These are phyloP conservation scores for Drosophila nebulosa DNA, from an alignment of 1,140 invertebrate species.

Conservation along the genomic window DNA sequence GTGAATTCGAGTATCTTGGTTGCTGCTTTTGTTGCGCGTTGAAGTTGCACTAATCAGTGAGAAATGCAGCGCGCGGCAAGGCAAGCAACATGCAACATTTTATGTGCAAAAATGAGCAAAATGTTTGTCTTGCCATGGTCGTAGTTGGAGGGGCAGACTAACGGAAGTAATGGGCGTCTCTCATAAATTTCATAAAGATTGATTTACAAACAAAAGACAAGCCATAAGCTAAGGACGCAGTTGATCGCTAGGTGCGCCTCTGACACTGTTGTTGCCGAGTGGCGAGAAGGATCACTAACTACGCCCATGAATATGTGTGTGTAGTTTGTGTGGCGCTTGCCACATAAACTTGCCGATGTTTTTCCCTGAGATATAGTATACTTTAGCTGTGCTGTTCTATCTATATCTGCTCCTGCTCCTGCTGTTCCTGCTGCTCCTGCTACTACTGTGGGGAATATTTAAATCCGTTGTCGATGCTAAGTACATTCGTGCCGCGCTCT, in stretches of 20 bases:
- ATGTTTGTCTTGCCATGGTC: slow-evolving; percentile 16
- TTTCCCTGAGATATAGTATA: slow-evolving; percentile 51
- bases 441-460: slow-evolving; percentile 51
- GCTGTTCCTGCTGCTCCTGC: no score
- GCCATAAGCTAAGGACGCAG: no score
- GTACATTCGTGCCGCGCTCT: slow-evolving; percentile 1
- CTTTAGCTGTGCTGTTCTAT: slow-evolving; percentile 57
- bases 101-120: slow-evolving; percentile 36
- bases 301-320: not conserved
- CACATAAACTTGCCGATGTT: slow-evolving; percentile 66
- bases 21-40: slow-evolving; percentile 49
- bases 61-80: slow-evolving; percentile 10
- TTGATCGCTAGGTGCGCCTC: no score
- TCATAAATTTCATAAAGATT: no score
- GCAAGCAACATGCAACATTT: slow-evolving; percentile 26
- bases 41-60: slow-evolving; percentile 64
- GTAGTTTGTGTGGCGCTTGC: slow-evolving; percentile 68
- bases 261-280: no score
- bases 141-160: not conserved
- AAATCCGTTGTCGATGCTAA: slow-evolving; percentile 51
- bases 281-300: no score
- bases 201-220: no score
- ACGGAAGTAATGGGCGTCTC: no score
- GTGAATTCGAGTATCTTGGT: not conserved
- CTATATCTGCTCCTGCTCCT: no score